These are phyloP conservation scores for Pseudococcus jackbeardsleyi DNA, from an alignment of 2,888 invertebrate species.

Conservation along the genomic window DNA sequence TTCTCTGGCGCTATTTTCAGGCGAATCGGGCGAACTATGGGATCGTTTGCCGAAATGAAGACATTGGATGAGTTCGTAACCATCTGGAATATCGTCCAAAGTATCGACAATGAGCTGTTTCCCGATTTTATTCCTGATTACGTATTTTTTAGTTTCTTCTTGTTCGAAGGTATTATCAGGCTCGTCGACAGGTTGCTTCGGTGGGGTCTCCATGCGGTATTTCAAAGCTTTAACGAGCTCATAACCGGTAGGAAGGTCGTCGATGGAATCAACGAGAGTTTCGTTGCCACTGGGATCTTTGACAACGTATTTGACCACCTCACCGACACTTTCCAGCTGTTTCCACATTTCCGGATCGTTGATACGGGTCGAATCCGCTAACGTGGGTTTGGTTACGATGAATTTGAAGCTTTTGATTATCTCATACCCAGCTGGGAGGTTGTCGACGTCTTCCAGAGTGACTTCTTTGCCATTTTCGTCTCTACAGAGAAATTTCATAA, in stretches of 20 bases:
- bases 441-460: neutral
- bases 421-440: constrained; percentile 13
- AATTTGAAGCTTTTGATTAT: constrained; percentile 36
- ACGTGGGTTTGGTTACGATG: neutral
- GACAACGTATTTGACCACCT: constrained; percentile 31
- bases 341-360: constrained; percentile 13
- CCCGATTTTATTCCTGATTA: neutral
- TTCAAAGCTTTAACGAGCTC: constrained; percentile 31
- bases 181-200: neutral
- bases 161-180: neutral
- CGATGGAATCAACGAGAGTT: constrained; percentile 9
- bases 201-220: constrained; percentile 24
- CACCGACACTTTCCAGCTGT: constrained; percentile 18
- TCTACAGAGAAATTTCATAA: constrained; percentile 3
- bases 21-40: neutral
- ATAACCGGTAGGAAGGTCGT: constrained; percentile 17
- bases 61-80: constrained; percentile 25
- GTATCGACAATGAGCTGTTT: constrained; percentile 3
- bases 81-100: neutral
- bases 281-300: constrained; percentile 28
- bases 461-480: constrained; percentile 25
- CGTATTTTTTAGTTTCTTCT: constrained; percentile 46
- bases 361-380: neutral
- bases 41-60: neutral
- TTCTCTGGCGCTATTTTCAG: constrained; percentile 2